Evolutionary conservation across 2,888 invertebrate species (phyloP).

Genomic region (Helleia helle): DNA sequence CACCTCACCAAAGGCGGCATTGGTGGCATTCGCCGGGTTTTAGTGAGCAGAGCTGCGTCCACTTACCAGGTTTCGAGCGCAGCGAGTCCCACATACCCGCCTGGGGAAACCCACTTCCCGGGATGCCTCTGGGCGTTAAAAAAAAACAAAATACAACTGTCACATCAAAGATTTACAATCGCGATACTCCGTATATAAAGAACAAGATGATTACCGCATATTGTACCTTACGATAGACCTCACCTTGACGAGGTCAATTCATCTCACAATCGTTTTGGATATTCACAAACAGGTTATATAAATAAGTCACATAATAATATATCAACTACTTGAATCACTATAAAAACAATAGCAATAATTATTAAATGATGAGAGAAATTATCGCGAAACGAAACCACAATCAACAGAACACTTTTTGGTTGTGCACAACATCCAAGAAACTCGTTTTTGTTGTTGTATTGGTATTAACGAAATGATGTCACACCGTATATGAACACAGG

Average conservation of each 20-base stretch:
- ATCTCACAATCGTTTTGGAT: slow-evolving; percentile 30
- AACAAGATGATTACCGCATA: too few species aligned
- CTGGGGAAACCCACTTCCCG: too few species aligned
- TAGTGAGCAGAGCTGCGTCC: too few species aligned
- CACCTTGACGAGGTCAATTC: slow-evolving; percentile 59
- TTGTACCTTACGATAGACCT: slow-evolving; percentile 26
- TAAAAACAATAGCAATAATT: background rate
- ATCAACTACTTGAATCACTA: background rate
- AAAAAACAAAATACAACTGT: too few species aligned
- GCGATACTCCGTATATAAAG: too few species aligned
- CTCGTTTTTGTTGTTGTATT: slow-evolving; percentile 25
- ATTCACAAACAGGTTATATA: background rate
- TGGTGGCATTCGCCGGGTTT: too few species aligned
- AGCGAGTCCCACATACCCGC: too few species aligned
- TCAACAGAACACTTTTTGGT: background rate
- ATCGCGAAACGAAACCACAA: background rate
- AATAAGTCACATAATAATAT: background rate
- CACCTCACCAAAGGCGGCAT: too few species aligned
- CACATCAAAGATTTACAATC: too few species aligned
- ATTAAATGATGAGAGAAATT: background rate
- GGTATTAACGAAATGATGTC: slow-evolving; percentile 52
- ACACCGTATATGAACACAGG: slow-evolving; percentile 48
- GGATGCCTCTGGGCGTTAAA: too few species aligned
- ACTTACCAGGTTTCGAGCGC: too few species aligned
- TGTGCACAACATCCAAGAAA: slow-evolving; percentile 11